Base-by-base conservation (phyloP, 37 sponge, comb jelly and placozoan genomes). In the Hormiphora californensis region DNA sequence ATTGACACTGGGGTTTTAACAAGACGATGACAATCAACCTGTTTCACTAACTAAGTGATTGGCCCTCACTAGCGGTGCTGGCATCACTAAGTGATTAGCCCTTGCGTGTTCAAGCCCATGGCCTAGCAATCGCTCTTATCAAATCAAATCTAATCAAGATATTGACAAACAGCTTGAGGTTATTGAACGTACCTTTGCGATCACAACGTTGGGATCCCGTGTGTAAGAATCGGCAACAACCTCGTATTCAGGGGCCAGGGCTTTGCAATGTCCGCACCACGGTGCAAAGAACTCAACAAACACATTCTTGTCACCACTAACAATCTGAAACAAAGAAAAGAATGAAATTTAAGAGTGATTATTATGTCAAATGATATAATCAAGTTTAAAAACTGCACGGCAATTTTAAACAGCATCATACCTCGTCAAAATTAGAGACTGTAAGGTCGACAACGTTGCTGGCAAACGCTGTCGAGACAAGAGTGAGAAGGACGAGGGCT, bases 191-290 rank as follows among this genome's bases (percentile, higher is more conserved):
- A 65, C 67, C 67, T 65, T 96, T 0, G 94, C 97, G 55, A 96
- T 89, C 38, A 92, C 57, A 19, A 96, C 97, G 78, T 88, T 86
- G 32, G 38, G 73, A 4, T 40, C 85, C 30, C 86, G 88, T 54
- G 87, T 91, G 69, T 91, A 96, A 0, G 94, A 94, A 43, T 87
- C 87, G 1, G 94, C 97, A 0, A 94, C 94, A 57, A 94, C 87
- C 54, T 96, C 97, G 57, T 92, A 96, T 19, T 86, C 94, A 9
- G 97, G 94, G 27, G 93, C 97, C 22, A 96, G 87, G 3, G 90
- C 55, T 86, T 96, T 96, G 86, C 97, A 96, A 86, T 96, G 97
- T 35, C 97, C 97, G 89, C 97, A 96, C 97, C 97, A 96, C 33
- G 97, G 97, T 30, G 97, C 97, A 85, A 90, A 96, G 90, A 96